A percentile compares a stretch with the other conserved stretches of the same genome.
These are phyloP conservation scores for Sebastes nivosus DNA, from an alignment of 2,797 vertebrate species.

Conservation along the genomic window DNA sequence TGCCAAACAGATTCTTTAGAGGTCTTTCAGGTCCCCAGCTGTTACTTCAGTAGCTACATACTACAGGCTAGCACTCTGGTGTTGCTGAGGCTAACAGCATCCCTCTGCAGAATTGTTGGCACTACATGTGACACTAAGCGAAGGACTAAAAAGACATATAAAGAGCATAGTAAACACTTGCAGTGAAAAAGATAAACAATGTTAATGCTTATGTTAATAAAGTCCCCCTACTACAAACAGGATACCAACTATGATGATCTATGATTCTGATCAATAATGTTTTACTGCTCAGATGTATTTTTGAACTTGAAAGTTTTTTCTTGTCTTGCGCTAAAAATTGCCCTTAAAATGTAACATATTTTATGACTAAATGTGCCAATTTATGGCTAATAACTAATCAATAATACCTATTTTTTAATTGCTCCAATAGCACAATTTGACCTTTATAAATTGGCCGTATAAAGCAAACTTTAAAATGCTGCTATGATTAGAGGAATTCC, in stretches of 20 bases:
- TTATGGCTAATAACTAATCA: not conserved
- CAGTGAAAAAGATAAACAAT: not conserved
- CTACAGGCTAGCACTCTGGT: not conserved
- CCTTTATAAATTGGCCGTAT: not conserved
- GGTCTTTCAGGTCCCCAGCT: conserved; percentile 5
- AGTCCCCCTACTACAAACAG: not conserved
- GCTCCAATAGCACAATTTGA: not conserved
- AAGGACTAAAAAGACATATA: not conserved
- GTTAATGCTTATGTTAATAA: not conserved
- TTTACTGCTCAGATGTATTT: not conserved
- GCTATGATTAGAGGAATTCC: not conserved
- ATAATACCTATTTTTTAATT: not conserved
- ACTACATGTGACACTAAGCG: not conserved
- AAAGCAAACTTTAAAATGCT: not conserved
- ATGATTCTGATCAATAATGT: not conserved
- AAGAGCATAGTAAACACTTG: not conserved
- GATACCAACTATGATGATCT: not conserved
- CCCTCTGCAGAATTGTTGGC: conserved; percentile 1
- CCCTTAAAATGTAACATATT: not conserved
- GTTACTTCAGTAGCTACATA: conserved; percentile 16
- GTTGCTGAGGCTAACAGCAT: not conserved
- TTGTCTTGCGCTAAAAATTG: not conserved
- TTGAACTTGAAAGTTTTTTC: not conserved
- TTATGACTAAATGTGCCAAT: not conserved
- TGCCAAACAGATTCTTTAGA: not conserved